Evolutionary conservation across 2,888 invertebrate species (phyloP).

Genomic region (Lasioglossum marginatum): DNA sequence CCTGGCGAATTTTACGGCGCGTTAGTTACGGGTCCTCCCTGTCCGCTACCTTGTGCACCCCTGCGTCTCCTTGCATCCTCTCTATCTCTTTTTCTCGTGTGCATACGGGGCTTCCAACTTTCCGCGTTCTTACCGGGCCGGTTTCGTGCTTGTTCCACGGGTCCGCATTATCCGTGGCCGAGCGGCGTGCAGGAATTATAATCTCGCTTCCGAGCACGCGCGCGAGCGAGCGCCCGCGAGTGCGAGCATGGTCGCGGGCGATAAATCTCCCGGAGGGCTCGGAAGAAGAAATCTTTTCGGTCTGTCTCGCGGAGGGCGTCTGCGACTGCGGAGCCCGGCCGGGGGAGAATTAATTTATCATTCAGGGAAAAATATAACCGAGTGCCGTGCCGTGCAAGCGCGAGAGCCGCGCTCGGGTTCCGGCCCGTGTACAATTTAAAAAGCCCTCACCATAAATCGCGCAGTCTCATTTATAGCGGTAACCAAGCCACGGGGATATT

Average conservation of each 20-base stretch:
- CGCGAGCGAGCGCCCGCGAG: neutral
- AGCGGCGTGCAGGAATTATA: conserved; percentile 43
- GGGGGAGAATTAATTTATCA: conserved; percentile 62
- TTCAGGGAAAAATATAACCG: conserved; percentile 34
- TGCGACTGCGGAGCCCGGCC: neutral
- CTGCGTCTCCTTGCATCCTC: conserved; percentile 6
- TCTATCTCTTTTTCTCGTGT: neutral
- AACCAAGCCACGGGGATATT: conserved; percentile 43
- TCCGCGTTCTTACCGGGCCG: conserved; percentile 31
- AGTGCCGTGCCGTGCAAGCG: neutral
- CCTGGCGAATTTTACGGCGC: conserved; percentile 81
- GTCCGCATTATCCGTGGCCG: conserved; percentile 32
- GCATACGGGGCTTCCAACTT: conserved; percentile 47
- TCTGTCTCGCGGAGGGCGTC: neutral
- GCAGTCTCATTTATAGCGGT: conserved; percentile 50
- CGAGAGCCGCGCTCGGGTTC: neutral
- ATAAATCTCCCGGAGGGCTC: conserved; percentile 55
- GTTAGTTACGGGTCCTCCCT: conserved; percentile 77
- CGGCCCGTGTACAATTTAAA: conserved; percentile 48
- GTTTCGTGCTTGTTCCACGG: conserved; percentile 8
- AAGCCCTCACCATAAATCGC: conserved; percentile 54
- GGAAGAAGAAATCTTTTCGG: conserved; percentile 48
- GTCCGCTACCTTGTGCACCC: conserved; percentile 61
- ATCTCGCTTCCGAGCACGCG: conserved; percentile 26
- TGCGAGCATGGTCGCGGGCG: conserved; percentile 29